These are phyloP conservation scores for Meloidogyne chitwoodi DNA, from an alignment of 1,140 invertebrate genomes.

Conservation along the genomic window DNA sequence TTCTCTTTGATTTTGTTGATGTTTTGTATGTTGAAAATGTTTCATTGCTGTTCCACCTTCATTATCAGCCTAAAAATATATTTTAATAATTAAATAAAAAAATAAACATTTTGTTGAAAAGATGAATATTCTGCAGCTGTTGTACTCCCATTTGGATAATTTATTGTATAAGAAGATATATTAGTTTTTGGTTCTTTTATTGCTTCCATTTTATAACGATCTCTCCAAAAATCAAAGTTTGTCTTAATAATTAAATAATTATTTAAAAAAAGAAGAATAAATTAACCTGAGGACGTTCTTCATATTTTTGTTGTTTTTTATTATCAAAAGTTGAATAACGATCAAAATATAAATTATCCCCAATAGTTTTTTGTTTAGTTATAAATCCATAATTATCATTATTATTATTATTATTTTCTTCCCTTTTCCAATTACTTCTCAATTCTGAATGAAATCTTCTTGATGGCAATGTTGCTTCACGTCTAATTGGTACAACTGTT, in stretches of 20 bases:
- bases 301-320: background rate
- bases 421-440: background rate
- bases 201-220: background rate
- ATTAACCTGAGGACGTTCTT: background rate
- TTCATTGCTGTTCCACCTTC: background rate
- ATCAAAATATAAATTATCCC: background rate
- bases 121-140: background rate
- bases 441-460: slow-evolving; percentile 7
- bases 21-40: background rate
- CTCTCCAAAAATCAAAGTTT: background rate
- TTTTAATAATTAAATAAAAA: too few relatives aligned
- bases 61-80: background rate
- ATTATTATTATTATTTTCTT: background rate
- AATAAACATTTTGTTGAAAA: background rate
- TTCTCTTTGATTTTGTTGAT: background rate
- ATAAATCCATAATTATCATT: background rate
- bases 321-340: background rate
- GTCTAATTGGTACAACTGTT: slow-evolving; percentile 13
- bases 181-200: background rate
- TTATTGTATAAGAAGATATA: background rate
- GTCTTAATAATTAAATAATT: background rate
- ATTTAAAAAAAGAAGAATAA: background rate
- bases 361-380: background rate
- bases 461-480: slow-evolving; percentile 11
- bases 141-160: background rate